A percentile compares a stretch with the other conserved stretches of the same genome.
phyloP scores from a whole-genome alignment of 30 jellyfish, hydroid and myxozoan genomes.

The Hydractinia symbiolongicarpus region DNA sequence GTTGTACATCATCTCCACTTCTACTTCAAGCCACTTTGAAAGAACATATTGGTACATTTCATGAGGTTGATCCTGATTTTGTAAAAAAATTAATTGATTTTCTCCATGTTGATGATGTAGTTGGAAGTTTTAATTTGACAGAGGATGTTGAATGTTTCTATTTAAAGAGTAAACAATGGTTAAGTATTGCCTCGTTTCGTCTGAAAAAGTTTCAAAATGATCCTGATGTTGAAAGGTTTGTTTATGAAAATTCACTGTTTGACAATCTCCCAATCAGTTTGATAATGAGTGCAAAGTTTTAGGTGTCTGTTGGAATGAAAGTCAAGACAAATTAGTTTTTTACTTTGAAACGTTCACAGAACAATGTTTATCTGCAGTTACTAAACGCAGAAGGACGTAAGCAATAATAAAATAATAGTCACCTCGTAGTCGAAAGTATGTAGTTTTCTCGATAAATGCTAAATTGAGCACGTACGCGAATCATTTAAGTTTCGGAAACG shows the following conservation, averaged over 20 bases:
- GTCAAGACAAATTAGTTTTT: neutral
- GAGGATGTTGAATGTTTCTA: neutral
- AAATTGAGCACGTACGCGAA: too few relatives aligned
- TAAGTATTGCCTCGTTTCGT: too few relatives aligned
- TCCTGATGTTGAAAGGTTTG: neutral
- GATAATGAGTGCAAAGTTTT: neutral
- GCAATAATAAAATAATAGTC: too few relatives aligned
- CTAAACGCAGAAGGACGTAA: too few relatives aligned
- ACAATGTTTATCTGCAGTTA: neutral
- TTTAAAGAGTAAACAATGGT: neutral
- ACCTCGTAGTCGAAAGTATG: too few relatives aligned
- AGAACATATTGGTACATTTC: neutral
- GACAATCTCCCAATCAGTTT: neutral
- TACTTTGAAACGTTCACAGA: neutral
- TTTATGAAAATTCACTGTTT: too few relatives aligned
- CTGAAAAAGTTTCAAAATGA: too few relatives aligned
- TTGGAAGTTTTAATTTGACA: neutral
- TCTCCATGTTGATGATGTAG: neutral
- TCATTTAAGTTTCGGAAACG: too few relatives aligned
- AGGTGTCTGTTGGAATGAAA: neutral
- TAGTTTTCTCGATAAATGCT: too few relatives aligned
- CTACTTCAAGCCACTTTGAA: constrained; percentile 4
- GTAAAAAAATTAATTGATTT: constrained; percentile 3
- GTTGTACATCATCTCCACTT: constrained; percentile 21
- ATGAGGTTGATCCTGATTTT: neutral